Evolutionary conservation across 1,140 invertebrate genomes (phyloP).

Genomic region (Bombus pyrosoma): DNA sequence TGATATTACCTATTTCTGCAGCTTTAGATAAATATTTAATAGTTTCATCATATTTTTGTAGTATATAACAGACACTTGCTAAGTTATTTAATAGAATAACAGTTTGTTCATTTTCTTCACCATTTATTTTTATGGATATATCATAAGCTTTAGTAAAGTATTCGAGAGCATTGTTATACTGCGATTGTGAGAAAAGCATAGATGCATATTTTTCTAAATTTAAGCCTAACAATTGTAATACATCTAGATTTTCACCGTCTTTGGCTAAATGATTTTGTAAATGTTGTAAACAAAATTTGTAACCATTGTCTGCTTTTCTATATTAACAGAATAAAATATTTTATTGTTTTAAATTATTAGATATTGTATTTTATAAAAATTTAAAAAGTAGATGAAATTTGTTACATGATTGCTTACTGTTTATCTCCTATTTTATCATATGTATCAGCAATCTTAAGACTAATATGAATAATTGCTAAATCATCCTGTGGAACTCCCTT

Average conservation of each 20-base stretch:
- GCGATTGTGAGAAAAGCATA: constrained; percentile 86
- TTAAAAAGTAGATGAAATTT: constrained; percentile 23
- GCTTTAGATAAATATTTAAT: constrained; percentile 89
- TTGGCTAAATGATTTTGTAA: constrained; percentile 84
- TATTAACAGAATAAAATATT: constrained; percentile 53
- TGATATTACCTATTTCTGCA: constrained; percentile 84
- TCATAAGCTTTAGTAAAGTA: constrained; percentile 88
- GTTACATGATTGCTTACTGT: constrained; percentile 74
- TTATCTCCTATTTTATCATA: constrained; percentile 85
- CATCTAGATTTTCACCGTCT: constrained; percentile 84
- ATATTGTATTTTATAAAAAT: constrained; percentile 17
- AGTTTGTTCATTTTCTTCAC: constrained; percentile 87
- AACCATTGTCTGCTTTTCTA: constrained; percentile 88
- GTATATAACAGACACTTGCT: constrained; percentile 87
- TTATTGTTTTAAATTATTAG: constrained; percentile 5
- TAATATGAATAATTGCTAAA: constrained; percentile 89
- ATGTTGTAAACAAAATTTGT: constrained; percentile 88
- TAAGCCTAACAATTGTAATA: constrained; percentile 86
- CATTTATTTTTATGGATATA: constrained; percentile 86
- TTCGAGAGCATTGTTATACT: constrained; percentile 86
- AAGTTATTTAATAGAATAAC: constrained; percentile 93
- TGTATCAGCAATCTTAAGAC: constrained; percentile 89
- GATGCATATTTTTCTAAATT: constrained; percentile 92
- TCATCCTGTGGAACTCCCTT: constrained; percentile 88
- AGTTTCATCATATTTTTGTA: constrained; percentile 87